Evolutionary conservation across 2,797 vertebrate genomes (phyloP), one percentile per base, ranked within the genome.

Genomic region (Alosa sapidissima): DNA sequence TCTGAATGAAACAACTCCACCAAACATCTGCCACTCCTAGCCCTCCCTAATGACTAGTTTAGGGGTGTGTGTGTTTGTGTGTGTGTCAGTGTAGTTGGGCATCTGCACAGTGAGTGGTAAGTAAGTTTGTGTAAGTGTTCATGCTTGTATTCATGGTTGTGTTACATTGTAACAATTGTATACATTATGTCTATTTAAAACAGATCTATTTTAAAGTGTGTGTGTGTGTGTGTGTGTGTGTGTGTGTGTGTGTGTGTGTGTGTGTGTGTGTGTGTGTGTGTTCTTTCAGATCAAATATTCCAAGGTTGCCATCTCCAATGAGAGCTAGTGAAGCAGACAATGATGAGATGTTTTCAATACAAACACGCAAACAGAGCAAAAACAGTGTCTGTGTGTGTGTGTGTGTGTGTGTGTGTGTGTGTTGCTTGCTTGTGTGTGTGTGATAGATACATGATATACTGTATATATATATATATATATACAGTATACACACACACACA

Each of bases 21-120:
- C 84, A 86, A 88, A 88, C 89, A 89, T 88, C 89, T 90, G 89
- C 87, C 82, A 88, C 84, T 82, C 28, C 78, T 83, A 87, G 87
- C 68, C 84, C 82, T 33, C 28, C 62, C 81, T 49, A 28, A 36
- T 85, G 82, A 85, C 78, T 81, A 49, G 78, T 55, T 16, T 78
- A 78, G 83, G 51, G 51, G 10, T 72, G 65, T 72, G 65, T 72
- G 65, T 72, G 65, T 36, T 10, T 36, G 10, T 13, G 28, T 33
- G 65, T 81, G n/a, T 52, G 47, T 82, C 8, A 28, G n/a, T 55
- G 68, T 51, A 65, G 24, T 28, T 65, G 62, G 24, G 24, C 28
- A 65, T 65, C 62, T 65, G 68, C 13, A 16, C 5, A 41, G 68
- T 36, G 68, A 75, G 33, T 45, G 41, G 33, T 75, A 41, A 36